Evolutionary conservation across 1,140 invertebrate species (phyloP).

Genomic region (Brachionus angularis): DNA sequence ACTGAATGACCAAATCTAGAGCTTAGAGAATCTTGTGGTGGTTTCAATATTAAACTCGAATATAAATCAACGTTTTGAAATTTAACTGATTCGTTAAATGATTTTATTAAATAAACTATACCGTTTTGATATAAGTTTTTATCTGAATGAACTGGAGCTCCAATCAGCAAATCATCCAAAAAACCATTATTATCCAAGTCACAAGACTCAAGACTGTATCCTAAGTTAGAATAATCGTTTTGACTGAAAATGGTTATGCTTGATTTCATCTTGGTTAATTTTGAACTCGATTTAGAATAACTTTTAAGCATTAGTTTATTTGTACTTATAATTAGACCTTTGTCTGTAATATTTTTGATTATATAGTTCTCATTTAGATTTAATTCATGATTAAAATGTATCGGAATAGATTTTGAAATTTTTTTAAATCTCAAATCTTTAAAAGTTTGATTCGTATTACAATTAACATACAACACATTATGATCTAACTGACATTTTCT

Average conservation of each 20-base stretch:
- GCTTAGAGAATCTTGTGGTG: background rate
- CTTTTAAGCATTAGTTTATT: background rate
- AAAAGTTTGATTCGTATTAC: background rate
- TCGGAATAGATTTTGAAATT: background rate
- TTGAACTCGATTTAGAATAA: background rate
- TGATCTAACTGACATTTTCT: conserved; percentile 18
- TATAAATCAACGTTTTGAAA: conserved; percentile 3
- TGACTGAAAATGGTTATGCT: background rate
- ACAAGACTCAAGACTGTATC: background rate
- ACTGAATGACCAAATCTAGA: conserved; percentile 44
- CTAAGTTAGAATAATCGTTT: conserved; percentile 24
- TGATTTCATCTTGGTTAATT: background rate
- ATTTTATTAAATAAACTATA: background rate
- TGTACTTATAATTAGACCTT: background rate
- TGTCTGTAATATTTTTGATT: background rate
- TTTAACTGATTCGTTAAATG: background rate
- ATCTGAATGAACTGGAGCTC: conserved; percentile 34
- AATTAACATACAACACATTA: conserved; percentile 10
- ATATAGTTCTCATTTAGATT: no score
- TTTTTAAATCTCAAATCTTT: background rate
- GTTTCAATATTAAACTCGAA: background rate
- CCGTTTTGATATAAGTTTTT: conserved; percentile 18
- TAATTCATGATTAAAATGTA: background rate
- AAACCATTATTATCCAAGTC: conserved; percentile 22
- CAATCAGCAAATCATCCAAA: conserved; percentile 6